These are phyloP conservation scores for Leptopilina boulardi DNA, from an alignment of 1,140 invertebrate species.

Conservation along the genomic window DNA sequence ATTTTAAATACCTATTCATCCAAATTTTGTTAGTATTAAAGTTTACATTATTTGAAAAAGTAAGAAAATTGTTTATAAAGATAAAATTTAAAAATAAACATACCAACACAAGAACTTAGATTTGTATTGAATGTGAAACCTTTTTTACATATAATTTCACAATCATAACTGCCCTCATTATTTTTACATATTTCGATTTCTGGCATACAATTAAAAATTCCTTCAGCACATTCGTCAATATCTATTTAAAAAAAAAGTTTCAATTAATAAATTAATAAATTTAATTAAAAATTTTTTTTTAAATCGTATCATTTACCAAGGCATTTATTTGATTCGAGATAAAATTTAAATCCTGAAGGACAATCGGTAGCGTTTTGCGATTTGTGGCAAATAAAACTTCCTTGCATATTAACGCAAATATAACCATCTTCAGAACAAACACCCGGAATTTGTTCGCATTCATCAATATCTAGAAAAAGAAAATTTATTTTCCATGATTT, in stretches of 20 bases:
- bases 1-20: not conserved
- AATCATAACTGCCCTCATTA: conserved; percentile 77
- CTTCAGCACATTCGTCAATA: conserved; percentile 77
- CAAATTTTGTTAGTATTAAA: not conserved
- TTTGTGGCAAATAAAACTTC: conserved; percentile 80
- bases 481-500: conserved; percentile 39
- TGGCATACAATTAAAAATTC: conserved; percentile 67
- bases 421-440: conserved; percentile 81
- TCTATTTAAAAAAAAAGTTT: conserved; percentile 66
- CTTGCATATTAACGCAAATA: conserved; percentile 83
- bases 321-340: conserved; percentile 57
- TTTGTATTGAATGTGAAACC: conserved; percentile 80
- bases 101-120: conserved; percentile 76
- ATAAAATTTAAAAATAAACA: conserved; percentile 43
- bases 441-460: conserved; percentile 79
- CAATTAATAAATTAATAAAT: not conserved
- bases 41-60: not conserved
- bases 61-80: no score
- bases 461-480: conserved; percentile 81
- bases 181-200: conserved; percentile 76
- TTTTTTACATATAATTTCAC: conserved; percentile 79
- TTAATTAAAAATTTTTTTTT: not conserved
- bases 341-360: conserved; percentile 79
- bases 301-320: not conserved
- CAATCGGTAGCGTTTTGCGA: conserved; percentile 78